Percentiles rank a stretch among this genome's conserved stretches.
Evolutionary conservation across 2,113 vertebrate genomes (phyloP).

Genomic region (Antidorcas marsupialis): DNA sequence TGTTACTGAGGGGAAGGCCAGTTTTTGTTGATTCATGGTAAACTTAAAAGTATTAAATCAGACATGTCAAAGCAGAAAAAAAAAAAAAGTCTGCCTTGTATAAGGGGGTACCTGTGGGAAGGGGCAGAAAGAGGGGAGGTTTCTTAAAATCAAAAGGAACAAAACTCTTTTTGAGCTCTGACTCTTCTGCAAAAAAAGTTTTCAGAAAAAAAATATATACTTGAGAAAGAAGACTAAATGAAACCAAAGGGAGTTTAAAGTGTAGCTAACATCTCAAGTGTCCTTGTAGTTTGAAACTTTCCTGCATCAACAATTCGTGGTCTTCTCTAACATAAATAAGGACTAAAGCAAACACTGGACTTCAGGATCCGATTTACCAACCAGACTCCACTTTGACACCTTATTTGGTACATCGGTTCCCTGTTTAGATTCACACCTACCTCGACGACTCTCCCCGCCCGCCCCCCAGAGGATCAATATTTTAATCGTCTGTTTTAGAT

Average conservation of each 20-base stretch:
- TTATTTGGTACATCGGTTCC: not conserved
- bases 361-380: not conserved
- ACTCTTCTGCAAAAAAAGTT: not conserved
- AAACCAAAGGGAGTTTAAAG: not conserved
- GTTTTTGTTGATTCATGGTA: not conserved
- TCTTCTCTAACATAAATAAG: not conserved
- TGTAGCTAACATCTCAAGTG: not conserved
- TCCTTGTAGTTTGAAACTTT: not conserved
- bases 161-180: not conserved
- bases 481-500: not conserved
- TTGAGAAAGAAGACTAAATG: not conserved
- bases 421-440: conserved; percentile 7
- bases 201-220: not conserved
- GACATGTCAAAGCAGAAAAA: not conserved
- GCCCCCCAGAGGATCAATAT: not conserved
- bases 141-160: not conserved
- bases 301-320: not conserved
- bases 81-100: not conserved
- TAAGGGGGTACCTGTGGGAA: not conserved
- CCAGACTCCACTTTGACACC: not conserved
- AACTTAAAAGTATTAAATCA: not conserved
- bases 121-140: not conserved
- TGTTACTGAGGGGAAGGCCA: not conserved
- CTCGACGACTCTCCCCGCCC: not conserved
- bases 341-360: not conserved